Base-by-base conservation (phyloP, 2,888 invertebrate genomes). In the Drosophila paramelanica region DNA sequence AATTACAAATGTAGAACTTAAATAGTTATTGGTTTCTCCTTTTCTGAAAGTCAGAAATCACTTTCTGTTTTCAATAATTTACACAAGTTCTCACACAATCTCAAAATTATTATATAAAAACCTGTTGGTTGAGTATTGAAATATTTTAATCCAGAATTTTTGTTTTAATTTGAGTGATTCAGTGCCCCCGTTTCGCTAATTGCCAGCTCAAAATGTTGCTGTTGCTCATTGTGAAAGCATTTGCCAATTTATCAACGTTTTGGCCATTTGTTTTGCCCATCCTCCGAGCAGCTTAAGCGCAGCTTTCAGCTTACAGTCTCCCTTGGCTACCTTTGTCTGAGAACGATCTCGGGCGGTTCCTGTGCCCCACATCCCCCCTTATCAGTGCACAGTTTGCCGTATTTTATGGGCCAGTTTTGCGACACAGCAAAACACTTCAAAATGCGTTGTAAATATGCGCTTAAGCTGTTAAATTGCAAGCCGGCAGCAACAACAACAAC, bases 401-500 rank as follows among this genome's bases (percentile, higher is more conserved):
- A 65, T 61, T 59, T 76, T 77, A 67, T 66, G 81, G 70, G 59
- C 52, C 68, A 76, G 64, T 58, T 53, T 46, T 14, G 67, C 58
- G 67, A 79, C 68, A 72, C 60, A 64, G 55, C 61, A 52, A 53
- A 67, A 66, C 67, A 79, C 75, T 80, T 70, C 53, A 64, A 78
- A 83, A 78, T 82, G 70, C 77, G 83, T 58, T 84, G 83, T 88
- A 84, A 86, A 84, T 79, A 84, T 69, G 75, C 77, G 80, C 73
- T 82, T 88, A 85, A 84, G 89, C 89, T 75, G 87, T 76, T 68
- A 84, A 84, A 84, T 88, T 85, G 82, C 86, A 85, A 53, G 77
- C 73, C 53, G 62, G 50, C 74, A 67, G 23, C 72, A 49, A 13
- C 50, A 60, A 23, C 42, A 42, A 20, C 57, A 58, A 25, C 13